These are phyloP conservation scores for Liasis olivaceus DNA, from an alignment of 2,797 vertebrate genomes.

Conservation along the genomic window DNA sequence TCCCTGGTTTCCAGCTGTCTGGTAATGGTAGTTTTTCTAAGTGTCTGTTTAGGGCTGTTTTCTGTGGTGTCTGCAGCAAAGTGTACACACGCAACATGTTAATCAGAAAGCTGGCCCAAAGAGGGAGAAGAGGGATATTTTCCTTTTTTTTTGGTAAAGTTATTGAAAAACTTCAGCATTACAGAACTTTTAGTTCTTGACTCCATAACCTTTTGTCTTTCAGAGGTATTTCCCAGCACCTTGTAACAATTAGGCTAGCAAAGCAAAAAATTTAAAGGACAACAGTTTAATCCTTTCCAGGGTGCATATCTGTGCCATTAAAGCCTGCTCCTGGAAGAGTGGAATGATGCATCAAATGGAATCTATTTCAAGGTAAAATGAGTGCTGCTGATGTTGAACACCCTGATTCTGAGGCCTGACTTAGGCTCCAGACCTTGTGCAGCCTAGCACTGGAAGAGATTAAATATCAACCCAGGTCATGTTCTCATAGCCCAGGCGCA, in stretches of 20 bases:
- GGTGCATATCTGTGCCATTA: constrained; percentile 67
- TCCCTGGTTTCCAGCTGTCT: background rate
- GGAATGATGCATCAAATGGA: constrained; percentile 70
- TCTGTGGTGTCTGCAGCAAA: background rate
- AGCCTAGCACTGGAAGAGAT: constrained; percentile 76
- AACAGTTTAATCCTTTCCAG: constrained; percentile 70
- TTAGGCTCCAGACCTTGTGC: constrained; percentile 68
- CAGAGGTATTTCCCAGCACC: constrained; percentile 65
- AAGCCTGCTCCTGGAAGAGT: constrained; percentile 68
- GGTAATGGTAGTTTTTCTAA: background rate
- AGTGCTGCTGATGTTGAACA: constrained; percentile 71
- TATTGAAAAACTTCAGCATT: constrained; percentile 5
- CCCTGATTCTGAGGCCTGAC: constrained; percentile 66
- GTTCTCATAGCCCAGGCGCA: constrained; percentile 80
- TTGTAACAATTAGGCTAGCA: constrained; percentile 65
- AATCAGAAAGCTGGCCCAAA: background rate
- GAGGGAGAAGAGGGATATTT: background rate
- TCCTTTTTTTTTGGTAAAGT: background rate
- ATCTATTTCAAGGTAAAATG: constrained; percentile 70
- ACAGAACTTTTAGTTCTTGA: constrained; percentile 17
- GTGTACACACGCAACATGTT: background rate
- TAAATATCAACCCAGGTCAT: constrained; percentile 79
- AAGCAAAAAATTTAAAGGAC: constrained; percentile 60
- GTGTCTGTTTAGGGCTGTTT: background rate
- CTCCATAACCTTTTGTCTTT: constrained; percentile 61